A percentile compares a stretch with the other conserved stretches of the same genome.
These are phyloP conservation scores for Agonum fuliginosum DNA, from an alignment of 2,888 invertebrate species.

Conservation along the genomic window DNA sequence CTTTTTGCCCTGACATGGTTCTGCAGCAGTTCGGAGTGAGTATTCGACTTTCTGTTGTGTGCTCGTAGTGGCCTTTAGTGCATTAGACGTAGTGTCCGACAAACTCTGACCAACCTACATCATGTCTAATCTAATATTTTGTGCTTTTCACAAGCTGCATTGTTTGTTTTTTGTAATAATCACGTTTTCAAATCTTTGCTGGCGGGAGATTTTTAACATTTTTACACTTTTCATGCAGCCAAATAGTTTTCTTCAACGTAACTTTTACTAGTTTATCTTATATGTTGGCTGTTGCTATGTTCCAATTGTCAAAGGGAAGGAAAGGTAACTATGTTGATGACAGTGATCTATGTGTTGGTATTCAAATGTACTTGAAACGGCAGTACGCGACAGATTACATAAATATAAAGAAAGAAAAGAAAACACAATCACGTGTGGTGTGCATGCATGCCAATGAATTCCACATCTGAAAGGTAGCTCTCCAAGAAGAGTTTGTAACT, in stretches of 20 bases:
- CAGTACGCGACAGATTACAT: conserved; percentile 55
- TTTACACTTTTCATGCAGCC: conserved; percentile 56
- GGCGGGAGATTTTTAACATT: conserved; percentile 41
- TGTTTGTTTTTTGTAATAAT: conserved; percentile 55
- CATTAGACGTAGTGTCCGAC: conserved; percentile 60
- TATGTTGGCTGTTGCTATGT: conserved; percentile 52
- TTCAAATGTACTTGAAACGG: conserved; percentile 77
- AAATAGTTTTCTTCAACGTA: conserved; percentile 38
- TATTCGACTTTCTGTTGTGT: conserved; percentile 79
- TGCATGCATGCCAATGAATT: conserved; percentile 69
- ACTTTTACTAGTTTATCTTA: conserved; percentile 36
- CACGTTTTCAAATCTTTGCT: conserved; percentile 47
- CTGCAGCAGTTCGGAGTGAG: conserved; percentile 83
- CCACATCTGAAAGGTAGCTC: conserved; percentile 44
- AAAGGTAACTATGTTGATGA: conserved; percentile 59
- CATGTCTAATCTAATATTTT: conserved; percentile 60
- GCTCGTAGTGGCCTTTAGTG: conserved; percentile 68
- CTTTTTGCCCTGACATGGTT: conserved; percentile 82
- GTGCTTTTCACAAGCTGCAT: conserved; percentile 58
- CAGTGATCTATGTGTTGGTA: conserved; percentile 78
- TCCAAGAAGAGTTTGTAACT: conserved; percentile 64
- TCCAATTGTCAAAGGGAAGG: conserved; percentile 52
- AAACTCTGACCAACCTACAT: conserved; percentile 19
- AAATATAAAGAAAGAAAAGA: conserved; percentile 62
- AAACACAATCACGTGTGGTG: conserved; percentile 68